Percentiles rank a stretch among this genome's conserved stretches.
These are phyloP conservation scores for Cheilosia scutellata DNA, from an alignment of 2,888 invertebrate genomes.

Conservation along the genomic window DNA sequence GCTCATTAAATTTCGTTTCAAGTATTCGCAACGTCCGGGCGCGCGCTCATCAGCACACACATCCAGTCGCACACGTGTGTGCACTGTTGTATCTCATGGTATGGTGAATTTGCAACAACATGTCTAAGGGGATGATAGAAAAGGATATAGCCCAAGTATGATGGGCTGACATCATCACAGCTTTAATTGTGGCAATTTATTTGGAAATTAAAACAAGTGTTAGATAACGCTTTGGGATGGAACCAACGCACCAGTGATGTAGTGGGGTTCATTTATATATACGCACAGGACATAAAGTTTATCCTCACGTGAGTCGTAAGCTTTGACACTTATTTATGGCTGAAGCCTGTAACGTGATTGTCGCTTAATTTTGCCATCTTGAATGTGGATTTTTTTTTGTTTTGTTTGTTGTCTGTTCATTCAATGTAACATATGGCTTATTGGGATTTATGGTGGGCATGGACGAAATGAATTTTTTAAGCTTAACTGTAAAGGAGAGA, in stretches of 20 bases:
- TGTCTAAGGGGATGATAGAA: slow-evolving; percentile 30
- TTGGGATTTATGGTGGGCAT: slow-evolving; percentile 53
- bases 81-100: neutral
- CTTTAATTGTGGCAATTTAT: slow-evolving; percentile 75
- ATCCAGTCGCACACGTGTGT: slow-evolving; percentile 36
- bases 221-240: slow-evolving; percentile 62
- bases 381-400: slow-evolving; percentile 11
- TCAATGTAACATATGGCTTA: slow-evolving; percentile 11
- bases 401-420: neutral
- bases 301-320: slow-evolving; percentile 66
- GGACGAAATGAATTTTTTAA: slow-evolving; percentile 47
- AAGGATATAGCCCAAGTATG: slow-evolving; percentile 36
- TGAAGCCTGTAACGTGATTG: slow-evolving; percentile 54
- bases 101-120: neutral
- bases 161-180: slow-evolving; percentile 69
- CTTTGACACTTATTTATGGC: slow-evolving; percentile 71
- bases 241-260: slow-evolving; percentile 18
- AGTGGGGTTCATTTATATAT: slow-evolving; percentile 28
- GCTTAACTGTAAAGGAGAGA: slow-evolving; percentile 17
- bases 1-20: slow-evolving; percentile 75
- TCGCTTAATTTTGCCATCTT: slow-evolving; percentile 43
- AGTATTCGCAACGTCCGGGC: slow-evolving; percentile 61
- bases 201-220: slow-evolving; percentile 75
- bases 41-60: slow-evolving; percentile 3
- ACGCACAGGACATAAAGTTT: slow-evolving; percentile 59